A percentile compares a stretch with the other conserved stretches of the same genome.
Conservation (phyloP, 2,797 vertebrate genomes). For the Rhinatrema bivittatum region DNA sequence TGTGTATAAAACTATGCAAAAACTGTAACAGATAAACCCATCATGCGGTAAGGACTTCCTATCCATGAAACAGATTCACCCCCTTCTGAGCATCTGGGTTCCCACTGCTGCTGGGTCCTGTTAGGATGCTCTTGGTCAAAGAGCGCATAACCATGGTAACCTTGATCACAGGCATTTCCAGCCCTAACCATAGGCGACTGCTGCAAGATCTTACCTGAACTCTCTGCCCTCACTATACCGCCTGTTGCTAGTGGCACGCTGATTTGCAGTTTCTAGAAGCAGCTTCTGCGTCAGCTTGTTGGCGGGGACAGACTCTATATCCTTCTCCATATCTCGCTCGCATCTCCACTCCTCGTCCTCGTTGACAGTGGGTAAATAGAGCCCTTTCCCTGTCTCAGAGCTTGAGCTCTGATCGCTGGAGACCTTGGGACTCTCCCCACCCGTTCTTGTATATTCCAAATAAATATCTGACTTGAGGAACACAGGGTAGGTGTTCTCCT, state of each 20-base stretch:
- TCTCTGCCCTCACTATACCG: constrained; percentile 80
- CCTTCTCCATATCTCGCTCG: constrained; percentile 64
- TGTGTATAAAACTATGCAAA: too few relatives aligned
- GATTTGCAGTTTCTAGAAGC: constrained; percentile 73
- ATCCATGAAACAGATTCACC: too few relatives aligned
- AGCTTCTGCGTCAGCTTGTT: constrained; percentile 78
- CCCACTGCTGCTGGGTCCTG: too few relatives aligned
- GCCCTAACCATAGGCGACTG: too few relatives aligned
- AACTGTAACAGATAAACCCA: too few relatives aligned
- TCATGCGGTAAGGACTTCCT: too few relatives aligned
- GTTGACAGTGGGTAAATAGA: constrained; percentile 80
- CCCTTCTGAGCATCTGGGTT: too few relatives aligned
- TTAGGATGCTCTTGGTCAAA: too few relatives aligned
- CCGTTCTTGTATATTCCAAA: constrained; percentile 87
- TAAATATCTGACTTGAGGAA: constrained; percentile 97
- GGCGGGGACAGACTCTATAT: constrained; percentile 49
- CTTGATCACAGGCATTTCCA: too few relatives aligned
- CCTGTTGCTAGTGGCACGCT: constrained; percentile 57
- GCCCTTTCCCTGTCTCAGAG: constrained; percentile 72
- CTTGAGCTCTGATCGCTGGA: constrained; percentile 75
- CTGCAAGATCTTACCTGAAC: constrained; percentile 94
- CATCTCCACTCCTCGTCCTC: constrained; percentile 90
- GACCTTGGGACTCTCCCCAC: constrained; percentile 87
- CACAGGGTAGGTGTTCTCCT: constrained; percentile 92
- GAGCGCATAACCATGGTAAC: too few relatives aligned